Evolutionary conservation across 2,888 invertebrate genomes (phyloP).

Genomic region (Erebia aethiops): DNA sequence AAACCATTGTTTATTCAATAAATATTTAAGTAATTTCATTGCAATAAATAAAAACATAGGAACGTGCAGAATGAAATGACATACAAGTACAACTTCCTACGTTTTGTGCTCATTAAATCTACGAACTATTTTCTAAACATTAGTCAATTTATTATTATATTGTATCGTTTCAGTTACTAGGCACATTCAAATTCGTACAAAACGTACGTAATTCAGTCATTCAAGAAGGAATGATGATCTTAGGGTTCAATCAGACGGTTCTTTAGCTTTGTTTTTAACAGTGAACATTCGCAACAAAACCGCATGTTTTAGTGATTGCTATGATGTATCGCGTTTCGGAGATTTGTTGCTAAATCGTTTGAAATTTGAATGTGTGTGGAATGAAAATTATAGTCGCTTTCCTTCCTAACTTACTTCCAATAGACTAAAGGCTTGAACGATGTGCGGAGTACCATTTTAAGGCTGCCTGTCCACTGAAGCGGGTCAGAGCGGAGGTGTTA

Average conservation of each 20-base stretch:
- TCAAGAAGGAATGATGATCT: not conserved
- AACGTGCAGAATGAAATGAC: conserved; percentile 3
- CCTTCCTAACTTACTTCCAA: no score
- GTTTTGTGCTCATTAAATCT: conserved; percentile 8
- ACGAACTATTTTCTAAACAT: not conserved
- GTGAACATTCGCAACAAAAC: no score
- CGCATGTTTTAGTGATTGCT: no score
- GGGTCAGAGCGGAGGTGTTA: no score
- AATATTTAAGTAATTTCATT: not conserved
- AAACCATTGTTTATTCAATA: not conserved
- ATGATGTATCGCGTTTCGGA: no score
- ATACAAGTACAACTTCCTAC: conserved; percentile 4
- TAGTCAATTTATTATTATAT: conserved; percentile 4
- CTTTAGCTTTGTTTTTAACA: not conserved
- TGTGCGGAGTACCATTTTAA: no score
- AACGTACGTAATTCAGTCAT: not conserved
- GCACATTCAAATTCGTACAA: conserved; percentile 5
- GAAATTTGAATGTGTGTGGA: no score
- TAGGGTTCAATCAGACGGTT: not conserved
- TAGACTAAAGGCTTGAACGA: no score
- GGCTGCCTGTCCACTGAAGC: no score
- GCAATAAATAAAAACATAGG: conserved; percentile 7
- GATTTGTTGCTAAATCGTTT: no score
- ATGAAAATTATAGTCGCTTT: no score
- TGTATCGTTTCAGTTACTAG: conserved; percentile 5